Evolutionary conservation across 2,888 invertebrate genomes (phyloP).

Genomic region (Cantharis flavilabris): DNA sequence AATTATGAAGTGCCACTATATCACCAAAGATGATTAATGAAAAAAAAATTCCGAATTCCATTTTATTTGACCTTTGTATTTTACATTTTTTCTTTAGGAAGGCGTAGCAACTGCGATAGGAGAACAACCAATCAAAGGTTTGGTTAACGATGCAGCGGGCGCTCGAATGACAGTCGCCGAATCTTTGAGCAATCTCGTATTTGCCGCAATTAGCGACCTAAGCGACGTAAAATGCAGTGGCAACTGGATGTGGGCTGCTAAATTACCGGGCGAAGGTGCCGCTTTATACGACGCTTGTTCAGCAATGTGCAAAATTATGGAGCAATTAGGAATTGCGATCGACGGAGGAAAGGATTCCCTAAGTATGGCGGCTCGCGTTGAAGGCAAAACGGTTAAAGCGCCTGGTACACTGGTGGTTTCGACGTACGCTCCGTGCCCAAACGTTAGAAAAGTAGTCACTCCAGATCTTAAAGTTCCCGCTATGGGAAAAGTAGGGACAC

Average conservation of each 20-base stretch:
- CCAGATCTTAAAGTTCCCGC: conserved; percentile 83
- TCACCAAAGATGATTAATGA: too few species aligned
- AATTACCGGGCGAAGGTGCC: conserved; percentile 90
- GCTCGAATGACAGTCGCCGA: conserved; percentile 95
- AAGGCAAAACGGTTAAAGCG: conserved; percentile 69
- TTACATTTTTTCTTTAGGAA: conserved; percentile 50
- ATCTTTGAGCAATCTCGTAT: conserved; percentile 88
- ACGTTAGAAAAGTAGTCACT: conserved; percentile 84
- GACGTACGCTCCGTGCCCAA: conserved; percentile 93
- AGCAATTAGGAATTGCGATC: conserved; percentile 75
- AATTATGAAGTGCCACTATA: too few species aligned
- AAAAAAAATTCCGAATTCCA: too few species aligned
- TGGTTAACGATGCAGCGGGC: conserved; percentile 82
- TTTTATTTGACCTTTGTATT: too few species aligned
- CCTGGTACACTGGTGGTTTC: conserved; percentile 95
- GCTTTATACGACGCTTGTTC: conserved; percentile 83
- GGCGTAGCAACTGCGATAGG: conserved; percentile 96
- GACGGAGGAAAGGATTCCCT: conserved; percentile 98
- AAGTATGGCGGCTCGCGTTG: conserved; percentile 93
- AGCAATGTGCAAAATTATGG: conserved; percentile 87
- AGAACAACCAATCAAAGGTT: conserved; percentile 94
- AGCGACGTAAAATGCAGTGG: conserved; percentile 96
- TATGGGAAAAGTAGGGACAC: conserved; percentile 62
- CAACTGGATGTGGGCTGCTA: conserved; percentile 99
- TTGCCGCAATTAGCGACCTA: conserved; percentile 67